phyloP scores from a whole-genome alignment of 2,888 invertebrate genomes.

The Diarsia rubi region DNA sequence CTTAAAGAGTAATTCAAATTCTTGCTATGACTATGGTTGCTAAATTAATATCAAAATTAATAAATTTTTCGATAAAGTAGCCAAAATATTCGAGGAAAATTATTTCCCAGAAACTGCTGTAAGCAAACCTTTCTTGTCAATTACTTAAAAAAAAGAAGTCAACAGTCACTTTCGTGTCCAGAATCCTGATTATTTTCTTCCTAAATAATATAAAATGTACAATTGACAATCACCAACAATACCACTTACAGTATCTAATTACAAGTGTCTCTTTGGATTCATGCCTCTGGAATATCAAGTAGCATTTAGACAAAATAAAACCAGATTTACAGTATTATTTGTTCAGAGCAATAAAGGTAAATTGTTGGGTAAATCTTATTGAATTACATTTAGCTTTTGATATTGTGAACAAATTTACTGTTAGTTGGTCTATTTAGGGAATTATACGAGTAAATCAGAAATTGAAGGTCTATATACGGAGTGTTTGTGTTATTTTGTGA shows the following conservation, averaged over 20 bases:
- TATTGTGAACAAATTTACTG: constrained; percentile 10
- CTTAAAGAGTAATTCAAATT: neutral
- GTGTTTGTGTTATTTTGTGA: too few relatives aligned
- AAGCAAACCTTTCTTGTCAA: neutral
- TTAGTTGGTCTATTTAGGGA: neutral
- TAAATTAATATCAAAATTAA: neutral
- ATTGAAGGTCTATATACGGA: too few relatives aligned
- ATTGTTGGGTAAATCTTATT: constrained; percentile 34
- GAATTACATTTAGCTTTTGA: constrained; percentile 18
- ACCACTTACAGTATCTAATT: constrained; percentile 54
- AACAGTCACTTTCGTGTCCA: neutral
- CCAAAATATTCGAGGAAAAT: neutral
- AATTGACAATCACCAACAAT: constrained; percentile 56
- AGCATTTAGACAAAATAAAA: constrained; percentile 50
- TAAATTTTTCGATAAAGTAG: neutral
- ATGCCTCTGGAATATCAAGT: constrained; percentile 54
- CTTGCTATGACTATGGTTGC: neutral
- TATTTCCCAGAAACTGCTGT: neutral
- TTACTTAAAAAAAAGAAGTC: neutral
- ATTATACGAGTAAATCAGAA: neutral
- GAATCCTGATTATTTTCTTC: constrained; percentile 2
- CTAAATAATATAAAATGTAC: constrained; percentile 45
- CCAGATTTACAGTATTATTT: constrained; percentile 46
- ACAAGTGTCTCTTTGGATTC: constrained; percentile 34
- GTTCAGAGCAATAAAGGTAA: constrained; percentile 23